phyloP scores from a whole-genome alignment of 2,797 vertebrate species.

The Merluccius polli region DNA sequence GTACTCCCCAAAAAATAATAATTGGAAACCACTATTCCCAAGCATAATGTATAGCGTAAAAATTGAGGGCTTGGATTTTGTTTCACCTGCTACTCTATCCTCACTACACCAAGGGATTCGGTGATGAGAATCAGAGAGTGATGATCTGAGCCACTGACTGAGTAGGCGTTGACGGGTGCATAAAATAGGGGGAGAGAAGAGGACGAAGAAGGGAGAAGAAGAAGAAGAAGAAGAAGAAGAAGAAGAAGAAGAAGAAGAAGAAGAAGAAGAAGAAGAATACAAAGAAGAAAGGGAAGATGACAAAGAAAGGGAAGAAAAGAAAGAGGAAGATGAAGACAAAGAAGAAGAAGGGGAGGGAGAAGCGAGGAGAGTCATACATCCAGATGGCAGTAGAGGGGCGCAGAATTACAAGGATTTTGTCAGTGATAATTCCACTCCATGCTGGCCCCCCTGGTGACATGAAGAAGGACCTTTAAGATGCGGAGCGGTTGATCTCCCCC shows the following conservation, averaged over 20 bases:
- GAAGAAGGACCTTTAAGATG: constrained; percentile 24
- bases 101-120: not conserved
- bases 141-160: constrained; percentile 8
- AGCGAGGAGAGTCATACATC: not conserved
- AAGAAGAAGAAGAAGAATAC: too few relatives aligned
- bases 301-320: too few relatives aligned
- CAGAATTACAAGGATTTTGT: not conserved
- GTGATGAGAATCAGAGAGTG: not conserved
- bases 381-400: not conserved
- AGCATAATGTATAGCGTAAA: not conserved
- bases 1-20: not conserved
- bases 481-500: constrained; percentile 49
- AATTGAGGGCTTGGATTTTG: not conserved
- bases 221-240: too few relatives aligned
- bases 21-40: not conserved
- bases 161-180: constrained; percentile 25
- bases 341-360: not conserved
- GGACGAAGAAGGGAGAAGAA: too few relatives aligned
- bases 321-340: too few relatives aligned
- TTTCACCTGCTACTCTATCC: not conserved
- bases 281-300: too few relatives aligned
- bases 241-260: too few relatives aligned
- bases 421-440: constrained; percentile 22
- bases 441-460: constrained; percentile 19
- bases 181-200: constrained; percentile 17